phyloP scores from a whole-genome alignment of 2,888 invertebrate genomes.

The Rhaphigaster nebulosa region DNA sequence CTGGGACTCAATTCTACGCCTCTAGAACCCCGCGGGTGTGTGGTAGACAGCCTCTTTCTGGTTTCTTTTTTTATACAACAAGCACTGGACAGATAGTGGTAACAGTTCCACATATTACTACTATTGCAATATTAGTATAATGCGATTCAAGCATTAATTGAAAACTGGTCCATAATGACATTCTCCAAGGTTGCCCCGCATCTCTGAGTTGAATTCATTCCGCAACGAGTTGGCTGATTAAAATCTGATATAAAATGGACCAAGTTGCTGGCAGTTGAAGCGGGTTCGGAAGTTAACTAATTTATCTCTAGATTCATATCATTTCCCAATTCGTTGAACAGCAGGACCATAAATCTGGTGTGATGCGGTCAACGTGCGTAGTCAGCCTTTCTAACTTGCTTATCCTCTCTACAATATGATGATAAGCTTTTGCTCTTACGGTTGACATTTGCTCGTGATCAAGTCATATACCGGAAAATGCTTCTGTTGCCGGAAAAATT shows the following conservation, averaged over 20 bases:
- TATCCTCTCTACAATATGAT: neutral
- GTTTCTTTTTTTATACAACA: too few species aligned
- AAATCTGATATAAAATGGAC: conserved; percentile 20
- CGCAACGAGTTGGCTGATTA: neutral
- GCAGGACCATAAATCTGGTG: neutral
- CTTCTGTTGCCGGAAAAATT: too few species aligned
- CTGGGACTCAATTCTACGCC: too few species aligned
- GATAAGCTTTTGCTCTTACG: neutral
- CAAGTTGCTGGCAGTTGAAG: neutral
- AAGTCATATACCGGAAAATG: too few species aligned
- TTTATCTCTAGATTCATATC: conserved; percentile 2
- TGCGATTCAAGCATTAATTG: too few species aligned
- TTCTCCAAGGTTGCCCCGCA: neutral
- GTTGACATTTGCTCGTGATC: neutral
- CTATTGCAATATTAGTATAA: too few species aligned
- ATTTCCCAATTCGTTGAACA: neutral
- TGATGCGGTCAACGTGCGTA: neutral
- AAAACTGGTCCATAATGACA: neutral
- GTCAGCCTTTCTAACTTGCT: neutral
- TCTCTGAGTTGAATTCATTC: too few species aligned
- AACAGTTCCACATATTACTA: too few species aligned
- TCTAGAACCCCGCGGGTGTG: too few species aligned
- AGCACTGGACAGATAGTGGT: too few species aligned
- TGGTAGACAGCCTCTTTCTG: too few species aligned
- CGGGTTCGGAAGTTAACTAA: conserved; percentile 20